phyloP scores from a whole-genome alignment of 2,888 invertebrate genomes.

The Drosophila sordidapex region DNA sequence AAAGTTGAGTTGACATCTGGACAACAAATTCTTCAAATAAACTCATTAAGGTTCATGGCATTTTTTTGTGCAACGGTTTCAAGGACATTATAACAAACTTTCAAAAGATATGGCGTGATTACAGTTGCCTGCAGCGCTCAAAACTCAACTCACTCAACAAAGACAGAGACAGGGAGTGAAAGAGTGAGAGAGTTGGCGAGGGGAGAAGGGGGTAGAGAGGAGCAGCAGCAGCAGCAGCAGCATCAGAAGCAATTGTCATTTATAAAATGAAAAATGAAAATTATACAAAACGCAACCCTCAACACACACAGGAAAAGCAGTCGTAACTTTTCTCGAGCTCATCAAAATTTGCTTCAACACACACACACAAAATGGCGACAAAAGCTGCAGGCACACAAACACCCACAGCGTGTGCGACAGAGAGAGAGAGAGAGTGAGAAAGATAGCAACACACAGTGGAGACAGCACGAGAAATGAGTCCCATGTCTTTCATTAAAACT shows the following conservation, averaged over 20 bases:
- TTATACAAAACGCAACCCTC: slow-evolving; percentile 53
- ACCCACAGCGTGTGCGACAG: slow-evolving; percentile 10
- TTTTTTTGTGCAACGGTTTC: slow-evolving; percentile 42
- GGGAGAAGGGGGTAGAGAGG: neutral
- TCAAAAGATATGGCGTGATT: slow-evolving; percentile 80
- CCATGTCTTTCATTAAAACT: slow-evolving; percentile 85
- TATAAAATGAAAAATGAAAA: slow-evolving; percentile 69
- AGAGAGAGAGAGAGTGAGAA: neutral
- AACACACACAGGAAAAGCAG: slow-evolving; percentile 1
- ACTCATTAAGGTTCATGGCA: neutral
- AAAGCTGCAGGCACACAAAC: slow-evolving; percentile 44
- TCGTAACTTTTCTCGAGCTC: slow-evolving; percentile 69
- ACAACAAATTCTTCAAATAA: slow-evolving; percentile 1
- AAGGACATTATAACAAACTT: slow-evolving; percentile 67
- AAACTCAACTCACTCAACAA: slow-evolving; percentile 30
- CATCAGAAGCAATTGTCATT: slow-evolving; percentile 66
- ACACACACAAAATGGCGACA: slow-evolving; percentile 72
- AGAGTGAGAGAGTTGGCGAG: no score
- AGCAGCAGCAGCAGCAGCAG: neutral
- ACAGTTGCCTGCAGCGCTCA: slow-evolving; percentile 62
- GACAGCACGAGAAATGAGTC: slow-evolving; percentile 82
- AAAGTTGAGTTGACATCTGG: neutral
- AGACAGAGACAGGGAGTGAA: no score
- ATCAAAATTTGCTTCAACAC: slow-evolving; percentile 74
- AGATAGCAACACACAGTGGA: slow-evolving; percentile 36